Evolutionary conservation across 2,113 vertebrate genomes (phyloP).

Genomic region (Gobiocypris rarus): DNA sequence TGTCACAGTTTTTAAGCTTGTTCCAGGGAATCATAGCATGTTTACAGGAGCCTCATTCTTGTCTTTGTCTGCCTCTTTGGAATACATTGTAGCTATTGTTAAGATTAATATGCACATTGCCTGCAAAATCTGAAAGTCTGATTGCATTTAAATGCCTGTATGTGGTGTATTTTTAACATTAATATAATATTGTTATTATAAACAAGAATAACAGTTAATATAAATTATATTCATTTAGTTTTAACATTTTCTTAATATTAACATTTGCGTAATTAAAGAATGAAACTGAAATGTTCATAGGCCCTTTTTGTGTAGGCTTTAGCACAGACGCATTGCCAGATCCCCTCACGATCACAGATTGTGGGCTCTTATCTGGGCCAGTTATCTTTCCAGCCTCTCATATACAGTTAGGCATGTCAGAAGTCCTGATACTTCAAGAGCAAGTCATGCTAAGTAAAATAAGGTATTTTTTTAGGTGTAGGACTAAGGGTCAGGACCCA

Average conservation of each 20-base stretch:
- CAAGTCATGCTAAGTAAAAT: neutral
- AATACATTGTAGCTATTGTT: neutral
- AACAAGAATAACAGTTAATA: neutral
- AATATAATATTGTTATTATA: neutral
- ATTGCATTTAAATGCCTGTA: no score
- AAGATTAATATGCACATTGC: neutral
- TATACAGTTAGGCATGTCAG: neutral
- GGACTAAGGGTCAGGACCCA: neutral
- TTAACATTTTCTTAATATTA: no score
- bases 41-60: neutral
- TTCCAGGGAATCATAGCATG: neutral
- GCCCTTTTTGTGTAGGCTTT: neutral
- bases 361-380: neutral
- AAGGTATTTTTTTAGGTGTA: neutral
- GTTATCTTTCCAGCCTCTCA: neutral
- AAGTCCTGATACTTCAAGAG: neutral
- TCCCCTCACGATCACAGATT: conserved; percentile 6
- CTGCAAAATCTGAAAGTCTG: neutral
- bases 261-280: neutral
- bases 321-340: neutral
- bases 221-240: neutral
- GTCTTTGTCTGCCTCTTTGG: neutral
- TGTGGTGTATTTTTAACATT: neutral
- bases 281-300: neutral
- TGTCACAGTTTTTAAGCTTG: neutral